phyloP scores from a whole-genome alignment of 2,888 invertebrate species.

The Syrphus vitripennis region DNA sequence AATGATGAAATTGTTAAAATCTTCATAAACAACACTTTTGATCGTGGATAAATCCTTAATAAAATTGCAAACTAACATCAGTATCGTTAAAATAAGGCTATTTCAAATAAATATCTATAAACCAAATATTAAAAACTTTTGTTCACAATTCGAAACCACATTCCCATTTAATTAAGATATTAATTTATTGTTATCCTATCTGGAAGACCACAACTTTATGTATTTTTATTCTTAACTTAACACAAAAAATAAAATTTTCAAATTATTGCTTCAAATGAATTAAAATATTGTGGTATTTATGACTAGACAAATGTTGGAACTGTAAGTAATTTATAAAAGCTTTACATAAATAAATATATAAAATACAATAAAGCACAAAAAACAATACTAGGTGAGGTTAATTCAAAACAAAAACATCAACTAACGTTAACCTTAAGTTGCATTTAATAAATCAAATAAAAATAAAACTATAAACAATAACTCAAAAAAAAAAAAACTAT shows the following conservation, averaged over 20 bases:
- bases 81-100: too few relatives aligned
- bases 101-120: too few relatives aligned
- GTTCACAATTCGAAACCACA: background rate
- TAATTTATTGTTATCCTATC: background rate
- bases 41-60: too few relatives aligned
- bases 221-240: background rate
- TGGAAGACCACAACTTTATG: background rate
- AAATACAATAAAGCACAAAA: conserved; percentile 73
- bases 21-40: too few relatives aligned
- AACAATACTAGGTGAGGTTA: conserved; percentile 60
- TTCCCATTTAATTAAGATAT: background rate
- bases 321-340: conserved; percentile 5
- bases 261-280: background rate
- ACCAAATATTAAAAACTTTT: too few relatives aligned
- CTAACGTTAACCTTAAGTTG: background rate
- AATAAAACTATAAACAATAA: too few relatives aligned
- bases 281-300: conserved; percentile 18
- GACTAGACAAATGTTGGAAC: conserved; percentile 22
- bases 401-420: conserved; percentile 33
- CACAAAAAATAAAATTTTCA: background rate
- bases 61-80: too few relatives aligned
- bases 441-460: conserved; percentile 32
- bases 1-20: too few relatives aligned
- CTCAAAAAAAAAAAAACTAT: conserved; percentile 52
- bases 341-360: conserved; percentile 63